Base-by-base conservation (phyloP, 2,888 invertebrate species). In the Cantharis flavilabris region DNA sequence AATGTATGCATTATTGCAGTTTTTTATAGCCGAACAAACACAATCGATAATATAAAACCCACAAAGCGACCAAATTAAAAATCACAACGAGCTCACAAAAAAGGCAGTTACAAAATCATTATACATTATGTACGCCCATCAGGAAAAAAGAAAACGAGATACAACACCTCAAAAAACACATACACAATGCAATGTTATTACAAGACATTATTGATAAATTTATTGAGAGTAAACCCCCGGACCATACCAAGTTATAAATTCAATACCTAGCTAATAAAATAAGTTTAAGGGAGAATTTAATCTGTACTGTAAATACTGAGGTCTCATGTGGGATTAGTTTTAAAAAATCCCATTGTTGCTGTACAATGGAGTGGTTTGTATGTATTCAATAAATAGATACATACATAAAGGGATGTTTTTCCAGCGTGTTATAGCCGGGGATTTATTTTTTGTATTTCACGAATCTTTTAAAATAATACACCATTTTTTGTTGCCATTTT, bases 371-470 rank as follows among this genome's bases (percentile, higher is more conserved):
- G 74, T 80, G 83, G 84, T 84, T 85, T 85, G 84, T 84, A 84
- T 67, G 72, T 81, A 80, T 79, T 84, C 83, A 84, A 85, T 86
- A 84, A 84, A 85, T 84, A 87, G 84, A 86, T 85, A 86, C 86
- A 79, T 81, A 80, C 79, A 86, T 86, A 87, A 86, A 85, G 84
- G 86, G 86, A 86, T 87, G 87, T 87, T 87, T 86, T 86, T 83
- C 85, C 84, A 86, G 85, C 85, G 86, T 86, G 87, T 87, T 85
- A 80, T 79, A 76, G 74, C 69, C 71, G 71, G 76, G 80, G 78
- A 77, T 78, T 79, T 79, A 78, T 78, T 80, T 79, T 75, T 75
- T 77, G 73, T 73, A 26, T 71, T 69, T 71, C 70, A 49, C 73
- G 73, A 78, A 76, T 76, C 79, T 72, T 77, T 77, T 79, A 79